Evolutionary conservation across 1,140 invertebrate species (phyloP).

Genomic region (Apis cerana): DNA sequence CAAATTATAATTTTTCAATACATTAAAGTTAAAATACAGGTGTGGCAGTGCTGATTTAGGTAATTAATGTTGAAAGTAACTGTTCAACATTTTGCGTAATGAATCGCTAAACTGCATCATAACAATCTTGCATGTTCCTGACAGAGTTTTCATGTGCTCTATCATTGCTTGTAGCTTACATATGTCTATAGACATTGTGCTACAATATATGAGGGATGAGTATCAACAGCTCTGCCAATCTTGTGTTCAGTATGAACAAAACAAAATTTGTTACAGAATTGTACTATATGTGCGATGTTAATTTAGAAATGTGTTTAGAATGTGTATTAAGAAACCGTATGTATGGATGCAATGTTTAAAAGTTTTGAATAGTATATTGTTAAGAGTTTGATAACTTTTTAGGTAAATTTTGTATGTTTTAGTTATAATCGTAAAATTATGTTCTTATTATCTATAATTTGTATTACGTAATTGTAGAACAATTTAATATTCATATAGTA

Average conservation of each 20-base stretch:
- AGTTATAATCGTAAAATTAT: slow-evolving; percentile 10
- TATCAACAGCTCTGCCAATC: slow-evolving; percentile 54
- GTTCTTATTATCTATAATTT: slow-evolving; percentile 32
- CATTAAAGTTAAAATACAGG: slow-evolving; percentile 27
- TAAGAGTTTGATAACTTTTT: slow-evolving; percentile 1
- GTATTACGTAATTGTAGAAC: not conserved
- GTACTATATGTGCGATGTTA: slow-evolving; percentile 4
- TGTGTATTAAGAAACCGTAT: slow-evolving; percentile 11
- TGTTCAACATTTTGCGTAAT: slow-evolving; percentile 28
- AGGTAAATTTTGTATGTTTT: not conserved
- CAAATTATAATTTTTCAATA: slow-evolving; percentile 40
- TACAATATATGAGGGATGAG: slow-evolving; percentile 43
- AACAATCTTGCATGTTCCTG: slow-evolving; percentile 52
- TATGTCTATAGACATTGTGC: slow-evolving; percentile 7
- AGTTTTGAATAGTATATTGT: slow-evolving; percentile 15
- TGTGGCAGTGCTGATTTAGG: slow-evolving; percentile 37
- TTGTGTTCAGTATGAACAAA: slow-evolving; percentile 56
- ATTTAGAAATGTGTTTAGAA: not conserved
- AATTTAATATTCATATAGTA: slow-evolving; percentile 2
- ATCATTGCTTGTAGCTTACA: slow-evolving; percentile 24
- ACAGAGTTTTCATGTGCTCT: slow-evolving; percentile 41
- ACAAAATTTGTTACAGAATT: slow-evolving; percentile 33
- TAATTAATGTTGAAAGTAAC: slow-evolving; percentile 32
- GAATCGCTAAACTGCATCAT: slow-evolving; percentile 34
- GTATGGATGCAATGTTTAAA: slow-evolving; percentile 18